Conservation (phyloP, 2,888 invertebrate species). For the Apodemia zela region DNA sequence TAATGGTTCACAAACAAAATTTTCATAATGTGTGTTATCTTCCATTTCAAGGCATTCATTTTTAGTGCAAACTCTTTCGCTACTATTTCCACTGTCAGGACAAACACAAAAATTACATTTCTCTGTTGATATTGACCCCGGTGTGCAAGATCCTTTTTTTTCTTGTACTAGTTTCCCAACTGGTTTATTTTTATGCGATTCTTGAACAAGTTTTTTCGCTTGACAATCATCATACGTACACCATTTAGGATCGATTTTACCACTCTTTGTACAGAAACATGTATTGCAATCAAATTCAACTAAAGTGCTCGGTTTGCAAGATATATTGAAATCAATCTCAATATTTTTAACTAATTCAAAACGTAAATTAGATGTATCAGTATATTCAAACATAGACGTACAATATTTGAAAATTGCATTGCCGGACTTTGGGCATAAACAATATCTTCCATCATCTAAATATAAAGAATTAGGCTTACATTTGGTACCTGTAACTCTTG, state of each 20-base stretch:
- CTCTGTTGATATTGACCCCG: slow-evolving; percentile 54
- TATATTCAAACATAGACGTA: slow-evolving; percentile 38
- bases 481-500: slow-evolving; percentile 32
- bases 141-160: slow-evolving; percentile 41
- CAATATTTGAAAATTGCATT: slow-evolving; percentile 48
- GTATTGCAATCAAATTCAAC: slow-evolving; percentile 66
- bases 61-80: slow-evolving; percentile 56
- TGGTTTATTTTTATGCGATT: slow-evolving; percentile 37
- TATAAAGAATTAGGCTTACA: slow-evolving; percentile 55
- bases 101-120: slow-evolving; percentile 73
- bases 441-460: slow-evolving; percentile 49
- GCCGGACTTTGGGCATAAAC: slow-evolving; percentile 56
- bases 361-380: slow-evolving; percentile 17
- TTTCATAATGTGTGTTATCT: slow-evolving; percentile 31
- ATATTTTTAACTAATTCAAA: slow-evolving; percentile 27
- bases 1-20: slow-evolving; percentile 57
- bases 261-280: slow-evolving; percentile 63
- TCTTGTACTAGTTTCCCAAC: slow-evolving; percentile 25
- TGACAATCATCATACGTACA: slow-evolving; percentile 67
- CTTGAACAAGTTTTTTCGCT: slow-evolving; percentile 45
- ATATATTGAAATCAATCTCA: slow-evolving; percentile 40
- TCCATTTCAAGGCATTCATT: slow-evolving; percentile 45
- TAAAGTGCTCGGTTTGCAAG: slow-evolving; percentile 60
- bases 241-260: slow-evolving; percentile 63
- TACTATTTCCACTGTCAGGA: slow-evolving; percentile 47